Evolutionary conservation across 1,140 invertebrate genomes (phyloP), one percentile per base, ranked within the genome.

Genomic region (Limonius californicus): DNA sequence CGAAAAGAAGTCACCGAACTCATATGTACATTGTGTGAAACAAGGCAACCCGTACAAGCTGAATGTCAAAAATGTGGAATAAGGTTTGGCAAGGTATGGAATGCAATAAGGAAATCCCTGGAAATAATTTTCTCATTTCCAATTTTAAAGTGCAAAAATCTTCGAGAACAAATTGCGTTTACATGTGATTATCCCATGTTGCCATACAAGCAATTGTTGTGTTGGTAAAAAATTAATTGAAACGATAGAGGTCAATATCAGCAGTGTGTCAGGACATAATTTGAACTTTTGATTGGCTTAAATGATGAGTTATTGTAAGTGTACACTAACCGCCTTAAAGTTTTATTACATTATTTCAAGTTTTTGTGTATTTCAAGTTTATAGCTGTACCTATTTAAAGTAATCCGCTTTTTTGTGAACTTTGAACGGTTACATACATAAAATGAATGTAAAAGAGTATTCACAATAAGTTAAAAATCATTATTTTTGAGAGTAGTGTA

Each of bases 1-100:
- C 81, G 92, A 50, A 90, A 90, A 71, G 86, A 87, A 57, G 88
- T 95, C 0, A 87, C 86, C 0, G 87, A 92, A 76, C 79, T 95
- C 35, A 87, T 91, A 62, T 95, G 92, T 75, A 85, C 88, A 0
- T 76, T 88, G 45, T 95, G 92, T 77, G 85, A 88, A 58, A 88
- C 83, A n/a, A 77, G 86, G 64, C 92, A 95, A 72, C 85, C 88
- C 54, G 90, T 94, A 3, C 87, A 89, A 70, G 85, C 86, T 1
- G 84, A 85, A 56, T 92, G 90, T 73, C 81, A 85, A 66, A 89
- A 85, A 42, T 91, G 89, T 69, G 84, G 85, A 18, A 84, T 88
- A 15, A 78, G 84, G 21, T 92, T 92, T 80, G 90, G 89, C 65
- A 91, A 91, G 80, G 85, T 87, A 78, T 67, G 67, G n/a, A 39